These are phyloP conservation scores for Rhizomys pruinosus DNA, from an alignment of 2,113 vertebrate genomes.

Conservation along the genomic window DNA sequence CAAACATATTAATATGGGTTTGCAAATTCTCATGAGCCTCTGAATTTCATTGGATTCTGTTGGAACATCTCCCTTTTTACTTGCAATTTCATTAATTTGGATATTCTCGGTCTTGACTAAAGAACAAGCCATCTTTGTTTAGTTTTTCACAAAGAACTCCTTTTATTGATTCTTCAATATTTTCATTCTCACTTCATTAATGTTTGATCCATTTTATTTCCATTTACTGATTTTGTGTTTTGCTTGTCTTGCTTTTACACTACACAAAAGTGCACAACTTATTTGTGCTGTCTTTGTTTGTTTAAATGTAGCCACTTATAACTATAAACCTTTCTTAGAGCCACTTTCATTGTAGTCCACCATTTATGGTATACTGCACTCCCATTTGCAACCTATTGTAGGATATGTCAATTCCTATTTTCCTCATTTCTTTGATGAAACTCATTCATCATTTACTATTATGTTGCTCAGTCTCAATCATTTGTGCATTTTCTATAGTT, in stretches of 20 bases:
- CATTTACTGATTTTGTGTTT: not conserved
- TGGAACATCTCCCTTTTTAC: not conserved
- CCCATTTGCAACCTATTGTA: not conserved
- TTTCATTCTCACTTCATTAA: no score
- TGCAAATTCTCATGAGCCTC: not conserved
- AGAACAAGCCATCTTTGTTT: not conserved
- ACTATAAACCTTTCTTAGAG: not conserved
- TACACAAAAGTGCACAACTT: not conserved
- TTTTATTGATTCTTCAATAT: no score
- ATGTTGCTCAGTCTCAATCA: not conserved
- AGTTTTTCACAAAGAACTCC: not conserved
- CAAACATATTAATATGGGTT: not conserved
- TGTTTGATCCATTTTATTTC: no score
- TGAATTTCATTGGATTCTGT: not conserved
- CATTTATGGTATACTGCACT: not conserved
- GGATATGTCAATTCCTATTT: not conserved
- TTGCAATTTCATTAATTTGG: not conserved
- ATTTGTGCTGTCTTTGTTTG: not conserved
- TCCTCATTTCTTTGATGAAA: not conserved
- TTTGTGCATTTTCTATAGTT: not conserved
- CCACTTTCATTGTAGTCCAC: not conserved
- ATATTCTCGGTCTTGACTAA: not conserved
- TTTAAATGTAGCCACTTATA: not conserved
- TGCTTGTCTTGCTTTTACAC: not conserved
- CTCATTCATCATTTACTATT: not conserved